Conservation (phyloP, 2,797 vertebrate genomes). For the Notamacropus eugenii region DNA sequence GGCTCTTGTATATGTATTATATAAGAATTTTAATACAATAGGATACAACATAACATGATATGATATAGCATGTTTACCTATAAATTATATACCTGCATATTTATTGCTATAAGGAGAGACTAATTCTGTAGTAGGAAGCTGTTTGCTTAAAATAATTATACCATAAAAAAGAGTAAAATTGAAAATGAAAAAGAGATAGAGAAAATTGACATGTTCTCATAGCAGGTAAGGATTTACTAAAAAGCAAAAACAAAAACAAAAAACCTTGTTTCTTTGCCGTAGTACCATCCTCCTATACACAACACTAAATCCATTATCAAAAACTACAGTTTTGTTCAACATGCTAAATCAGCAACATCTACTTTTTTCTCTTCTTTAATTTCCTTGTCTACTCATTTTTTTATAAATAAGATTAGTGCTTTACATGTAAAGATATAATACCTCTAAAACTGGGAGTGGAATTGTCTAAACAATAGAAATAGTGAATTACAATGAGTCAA, state of each 20-base stretch:
- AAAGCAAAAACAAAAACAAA: not conserved
- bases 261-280: not conserved
- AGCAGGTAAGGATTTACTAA: not conserved
- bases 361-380: not conserved
- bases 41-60: not conserved
- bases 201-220: not conserved
- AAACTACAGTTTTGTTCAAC: not conserved
- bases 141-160: not conserved
- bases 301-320: not conserved
- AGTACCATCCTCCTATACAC: not conserved
- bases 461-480: not conserved
- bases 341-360: not conserved
- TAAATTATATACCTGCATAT: not conserved
- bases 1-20: rapidly evolving
- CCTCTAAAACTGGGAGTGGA: not conserved
- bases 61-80: too few relatives aligned
- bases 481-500: not conserved
- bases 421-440: not conserved
- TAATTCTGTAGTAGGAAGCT: not conserved
- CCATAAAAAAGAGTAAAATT: not conserved
- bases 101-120: not conserved
- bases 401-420: too few relatives aligned
- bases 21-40: not conserved
- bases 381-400: not conserved
- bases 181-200: not conserved